phyloP scores from a whole-genome alignment of 2,888 invertebrate genomes.

The Axea sp. region DNA sequence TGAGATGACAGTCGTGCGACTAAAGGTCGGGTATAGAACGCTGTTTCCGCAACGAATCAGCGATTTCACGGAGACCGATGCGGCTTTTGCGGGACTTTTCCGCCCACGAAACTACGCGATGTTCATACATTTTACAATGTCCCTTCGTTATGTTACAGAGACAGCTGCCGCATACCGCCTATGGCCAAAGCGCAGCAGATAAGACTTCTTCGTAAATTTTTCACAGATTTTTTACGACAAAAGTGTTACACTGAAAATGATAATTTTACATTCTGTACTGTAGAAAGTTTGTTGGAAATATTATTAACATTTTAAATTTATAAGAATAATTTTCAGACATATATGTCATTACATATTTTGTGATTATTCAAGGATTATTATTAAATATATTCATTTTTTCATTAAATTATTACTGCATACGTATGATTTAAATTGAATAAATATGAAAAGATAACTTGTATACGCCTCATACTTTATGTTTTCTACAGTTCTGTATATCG shows the following conservation, averaged over 20 bases:
- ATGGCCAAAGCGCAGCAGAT: constrained; percentile 29
- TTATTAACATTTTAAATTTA: neutral
- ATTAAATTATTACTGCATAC: too few species aligned
- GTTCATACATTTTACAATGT: constrained; percentile 75
- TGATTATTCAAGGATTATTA: too few species aligned
- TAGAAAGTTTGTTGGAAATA: neutral
- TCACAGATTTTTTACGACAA: constrained; percentile 20
- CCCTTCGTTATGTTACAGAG: constrained; percentile 74
- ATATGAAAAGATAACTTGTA: too few species aligned
- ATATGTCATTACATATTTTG: too few species aligned
- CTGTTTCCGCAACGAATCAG: constrained; percentile 76
- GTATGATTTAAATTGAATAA: too few species aligned
- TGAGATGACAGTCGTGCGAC: constrained; percentile 72
- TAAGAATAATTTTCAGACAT: too few species aligned
- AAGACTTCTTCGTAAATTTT: constrained; percentile 43
- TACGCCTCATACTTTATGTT: neutral
- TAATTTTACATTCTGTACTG: neutral
- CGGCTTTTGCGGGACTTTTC: constrained; percentile 77
- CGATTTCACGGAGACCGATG: constrained; percentile 78
- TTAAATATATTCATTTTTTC: too few species aligned
- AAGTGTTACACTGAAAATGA: constrained; percentile 12
- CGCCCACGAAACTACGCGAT: constrained; percentile 74
- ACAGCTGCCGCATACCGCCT: constrained; percentile 65
- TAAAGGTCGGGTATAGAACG: constrained; percentile 70
- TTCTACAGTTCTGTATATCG: neutral